Evolutionary conservation across 2,888 invertebrate species (phyloP).

Genomic region (Ichneumoninae sp.): DNA sequence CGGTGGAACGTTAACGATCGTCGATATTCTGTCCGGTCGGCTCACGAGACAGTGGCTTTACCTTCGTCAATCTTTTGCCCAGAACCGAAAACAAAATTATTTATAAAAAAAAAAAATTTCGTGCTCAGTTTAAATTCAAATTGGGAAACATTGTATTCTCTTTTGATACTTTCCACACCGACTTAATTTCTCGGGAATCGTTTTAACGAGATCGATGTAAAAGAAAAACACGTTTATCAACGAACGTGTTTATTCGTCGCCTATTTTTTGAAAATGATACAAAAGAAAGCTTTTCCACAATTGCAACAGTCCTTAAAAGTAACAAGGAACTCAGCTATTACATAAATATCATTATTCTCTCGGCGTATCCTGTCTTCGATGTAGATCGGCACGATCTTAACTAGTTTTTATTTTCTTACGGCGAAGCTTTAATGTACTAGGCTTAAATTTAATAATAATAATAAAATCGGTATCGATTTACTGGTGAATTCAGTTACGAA

Average conservation of each 20-base stretch:
- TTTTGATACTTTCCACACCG: not conserved
- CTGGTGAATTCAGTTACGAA: slow-evolving; percentile 34
- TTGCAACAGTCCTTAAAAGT: slow-evolving; percentile 13
- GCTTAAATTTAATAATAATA: not conserved
- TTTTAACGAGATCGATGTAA: not conserved
- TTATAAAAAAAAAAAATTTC: not conserved
- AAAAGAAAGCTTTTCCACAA: slow-evolving; percentile 19
- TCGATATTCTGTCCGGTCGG: not conserved
- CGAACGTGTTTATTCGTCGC: slow-evolving; percentile 19
- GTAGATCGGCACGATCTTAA: slow-evolving; percentile 6
- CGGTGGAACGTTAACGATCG: not conserved
- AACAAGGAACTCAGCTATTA: slow-evolving; percentile 16
- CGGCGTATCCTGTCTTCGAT: not conserved
- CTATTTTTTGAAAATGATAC: slow-evolving; percentile 36
- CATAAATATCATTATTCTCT: slow-evolving; percentile 13
- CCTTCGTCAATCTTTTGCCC: too few species aligned
- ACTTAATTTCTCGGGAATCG: not conserved
- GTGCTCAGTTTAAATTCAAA: too few species aligned
- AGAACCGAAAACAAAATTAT: too few species aligned
- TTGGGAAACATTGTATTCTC: not conserved
- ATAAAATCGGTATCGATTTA: slow-evolving; percentile 31
- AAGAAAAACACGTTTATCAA: slow-evolving; percentile 7
- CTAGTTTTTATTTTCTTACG: slow-evolving; percentile 8
- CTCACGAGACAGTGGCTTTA: not conserved
- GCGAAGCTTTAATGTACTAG: not conserved